Conservation (phyloP, 2,888 invertebrate species). For the Pterostichus niger region DNA sequence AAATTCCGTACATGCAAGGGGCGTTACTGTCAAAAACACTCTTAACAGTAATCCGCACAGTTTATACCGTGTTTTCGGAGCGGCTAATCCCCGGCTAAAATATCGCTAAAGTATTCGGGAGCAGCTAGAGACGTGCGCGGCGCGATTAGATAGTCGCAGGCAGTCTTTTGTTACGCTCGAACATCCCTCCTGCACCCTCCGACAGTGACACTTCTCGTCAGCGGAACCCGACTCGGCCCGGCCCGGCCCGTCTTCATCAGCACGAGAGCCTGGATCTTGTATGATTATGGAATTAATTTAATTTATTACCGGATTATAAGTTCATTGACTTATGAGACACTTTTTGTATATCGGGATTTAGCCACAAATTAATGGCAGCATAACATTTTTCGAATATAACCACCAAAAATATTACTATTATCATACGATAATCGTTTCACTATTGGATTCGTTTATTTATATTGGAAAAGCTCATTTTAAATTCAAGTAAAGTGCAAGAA, state of each 20-base stretch:
- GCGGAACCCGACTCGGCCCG: background rate
- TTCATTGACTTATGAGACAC: conserved; percentile 35
- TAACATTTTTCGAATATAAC: background rate
- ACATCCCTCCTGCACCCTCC: background rate
- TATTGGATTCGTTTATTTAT: too few relatives aligned
- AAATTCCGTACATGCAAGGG: conserved; percentile 63
- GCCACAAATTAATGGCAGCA: background rate
- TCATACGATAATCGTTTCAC: too few relatives aligned
- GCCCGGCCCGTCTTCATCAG: conserved; percentile 13
- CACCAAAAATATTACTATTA: background rate
- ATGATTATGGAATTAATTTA: conserved; percentile 52
- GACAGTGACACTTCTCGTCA: conserved; percentile 26
- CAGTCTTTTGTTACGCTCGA: conserved; percentile 31
- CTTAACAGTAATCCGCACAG: conserved; percentile 64
- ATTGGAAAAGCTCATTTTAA: too few relatives aligned
- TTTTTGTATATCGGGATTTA: conserved; percentile 21
- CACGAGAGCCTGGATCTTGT: background rate
- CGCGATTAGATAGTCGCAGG: conserved; percentile 28
- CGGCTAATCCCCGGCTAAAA: conserved; percentile 64
- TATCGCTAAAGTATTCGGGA: conserved; percentile 63
- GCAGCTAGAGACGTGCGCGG: conserved; percentile 39
- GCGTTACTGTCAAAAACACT: conserved; percentile 65
- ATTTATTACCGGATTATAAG: conserved; percentile 38
- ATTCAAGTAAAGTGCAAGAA: too few relatives aligned
- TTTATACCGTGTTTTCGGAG: conserved; percentile 61